A percentile compares a stretch with the other conserved stretches of the same genome.
These are phyloP conservation scores for Muschampia plurimacula DNA, from an alignment of 2,888 invertebrate species.

Conservation along the genomic window DNA sequence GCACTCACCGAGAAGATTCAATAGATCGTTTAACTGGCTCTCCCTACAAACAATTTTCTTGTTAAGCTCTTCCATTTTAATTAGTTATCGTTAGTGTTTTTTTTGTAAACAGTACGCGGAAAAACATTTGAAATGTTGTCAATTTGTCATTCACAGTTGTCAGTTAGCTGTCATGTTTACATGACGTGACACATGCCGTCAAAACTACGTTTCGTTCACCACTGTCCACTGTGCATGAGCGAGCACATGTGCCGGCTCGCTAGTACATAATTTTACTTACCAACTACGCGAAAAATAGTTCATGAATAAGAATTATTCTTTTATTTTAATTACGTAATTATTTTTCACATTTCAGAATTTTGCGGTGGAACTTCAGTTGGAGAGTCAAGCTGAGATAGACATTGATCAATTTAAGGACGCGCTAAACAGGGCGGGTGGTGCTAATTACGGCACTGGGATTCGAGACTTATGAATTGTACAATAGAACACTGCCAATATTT, in stretches of 20 bases:
- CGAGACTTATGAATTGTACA: constrained; percentile 86
- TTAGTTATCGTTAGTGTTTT: not conserved
- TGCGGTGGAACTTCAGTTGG: constrained; percentile 90
- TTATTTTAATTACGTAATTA: not conserved
- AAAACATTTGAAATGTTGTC: not conserved
- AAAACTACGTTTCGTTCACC: constrained; percentile 47
- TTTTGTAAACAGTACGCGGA: constrained; percentile 4
- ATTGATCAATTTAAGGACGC: constrained; percentile 89
- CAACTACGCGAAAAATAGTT: not conserved
- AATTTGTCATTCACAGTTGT: not conserved
- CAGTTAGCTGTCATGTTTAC: constrained; percentile 1
- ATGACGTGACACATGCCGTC: not conserved
- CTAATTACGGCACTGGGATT: constrained; percentile 92
- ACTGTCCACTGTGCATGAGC: too few relatives aligned
- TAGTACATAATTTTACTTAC: constrained; percentile 16
- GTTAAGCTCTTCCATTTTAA: constrained; percentile 81
- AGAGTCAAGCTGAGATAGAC: constrained; percentile 89
- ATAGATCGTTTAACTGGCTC: constrained; percentile 75
- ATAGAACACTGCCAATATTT: constrained; percentile 50
- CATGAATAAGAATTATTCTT: too few relatives aligned
- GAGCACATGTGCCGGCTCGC: constrained; percentile 7
- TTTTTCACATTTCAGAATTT: constrained; percentile 87
- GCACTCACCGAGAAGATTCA: constrained; percentile 80
- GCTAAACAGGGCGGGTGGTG: constrained; percentile 90
- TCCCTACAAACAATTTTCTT: constrained; percentile 81